Conservation (phyloP, 2,888 invertebrate genomes). For the Oligia latruncula region DNA sequence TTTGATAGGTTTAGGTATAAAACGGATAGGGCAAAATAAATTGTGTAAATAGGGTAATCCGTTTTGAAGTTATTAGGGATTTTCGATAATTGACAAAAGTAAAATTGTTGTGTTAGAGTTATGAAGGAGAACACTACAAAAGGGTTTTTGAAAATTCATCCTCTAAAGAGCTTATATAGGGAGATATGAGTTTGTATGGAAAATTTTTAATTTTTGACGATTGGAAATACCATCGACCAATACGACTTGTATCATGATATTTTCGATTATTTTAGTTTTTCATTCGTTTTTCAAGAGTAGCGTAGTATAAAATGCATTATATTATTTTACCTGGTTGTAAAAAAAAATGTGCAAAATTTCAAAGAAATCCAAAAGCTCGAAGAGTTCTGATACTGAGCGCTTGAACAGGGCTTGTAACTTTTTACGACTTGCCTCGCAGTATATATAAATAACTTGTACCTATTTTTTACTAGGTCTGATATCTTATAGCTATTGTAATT, state of each 20-base stretch:
- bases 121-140: not conserved
- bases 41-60: no score
- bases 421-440: conserved; percentile 13
- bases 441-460: conserved; percentile 15
- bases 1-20: no score
- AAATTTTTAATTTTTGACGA: no score
- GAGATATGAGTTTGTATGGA: not conserved
- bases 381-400: conserved; percentile 18
- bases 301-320: not conserved
- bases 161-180: not conserved
- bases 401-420: conserved; percentile 14
- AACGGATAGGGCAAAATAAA: no score
- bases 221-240: not conserved
- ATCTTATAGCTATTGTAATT: not conserved
- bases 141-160: not conserved
- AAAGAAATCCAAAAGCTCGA: conserved; percentile 2
- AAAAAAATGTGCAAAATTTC: conserved; percentile 2
- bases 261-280: not conserved
- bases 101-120: no score
- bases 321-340: not conserved
- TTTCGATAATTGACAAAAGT: no score
- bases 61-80: no score
- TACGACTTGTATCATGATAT: not conserved
- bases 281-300: not conserved
- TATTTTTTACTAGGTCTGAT: conserved; percentile 1